phyloP scores from a whole-genome alignment of 1,140 invertebrate genomes.

The Lordiphosa mommai region DNA sequence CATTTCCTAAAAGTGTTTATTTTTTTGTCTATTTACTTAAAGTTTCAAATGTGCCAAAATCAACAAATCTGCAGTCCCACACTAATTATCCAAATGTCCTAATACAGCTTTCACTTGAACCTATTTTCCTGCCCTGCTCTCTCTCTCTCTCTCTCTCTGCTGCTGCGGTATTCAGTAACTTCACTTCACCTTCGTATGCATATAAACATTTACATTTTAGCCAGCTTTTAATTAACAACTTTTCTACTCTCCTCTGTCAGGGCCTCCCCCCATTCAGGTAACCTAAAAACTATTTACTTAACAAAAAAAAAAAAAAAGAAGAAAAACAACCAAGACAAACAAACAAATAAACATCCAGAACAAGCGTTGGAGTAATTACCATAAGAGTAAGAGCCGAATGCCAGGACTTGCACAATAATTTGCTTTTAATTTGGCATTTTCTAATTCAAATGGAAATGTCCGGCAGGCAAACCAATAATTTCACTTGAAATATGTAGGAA shows the following conservation, averaged over 20 bases:
- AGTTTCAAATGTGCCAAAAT: too few species aligned
- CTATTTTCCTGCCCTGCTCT: too few species aligned
- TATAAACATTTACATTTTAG: conserved; percentile 39
- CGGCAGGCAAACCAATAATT: conserved; percentile 49
- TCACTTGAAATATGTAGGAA: conserved; percentile 56
- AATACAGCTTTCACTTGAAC: neutral
- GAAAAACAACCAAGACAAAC: conserved; percentile 22
- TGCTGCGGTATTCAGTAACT: too few species aligned
- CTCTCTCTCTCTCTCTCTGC: too few species aligned
- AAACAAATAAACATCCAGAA: conserved; percentile 36
- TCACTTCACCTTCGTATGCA: neutral
- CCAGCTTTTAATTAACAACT: conserved; percentile 65
- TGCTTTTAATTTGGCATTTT: conserved; percentile 72
- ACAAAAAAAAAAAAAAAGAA: conserved; percentile 36
- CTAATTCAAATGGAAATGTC: conserved; percentile 34
- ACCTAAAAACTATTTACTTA: conserved; percentile 49
- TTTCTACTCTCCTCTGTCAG: conserved; percentile 18
- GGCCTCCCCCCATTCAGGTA: neutral
- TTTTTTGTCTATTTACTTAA: too few species aligned
- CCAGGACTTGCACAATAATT: conserved; percentile 60
- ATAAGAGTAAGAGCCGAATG: conserved; percentile 33
- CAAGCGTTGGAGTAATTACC: conserved; percentile 38
- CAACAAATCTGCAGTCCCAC: too few species aligned
- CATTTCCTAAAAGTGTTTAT: too few species aligned
- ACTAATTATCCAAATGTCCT: neutral